Evolutionary conservation across 2,113 vertebrate species (phyloP).

Genomic region (Tamias sibiricus): DNA sequence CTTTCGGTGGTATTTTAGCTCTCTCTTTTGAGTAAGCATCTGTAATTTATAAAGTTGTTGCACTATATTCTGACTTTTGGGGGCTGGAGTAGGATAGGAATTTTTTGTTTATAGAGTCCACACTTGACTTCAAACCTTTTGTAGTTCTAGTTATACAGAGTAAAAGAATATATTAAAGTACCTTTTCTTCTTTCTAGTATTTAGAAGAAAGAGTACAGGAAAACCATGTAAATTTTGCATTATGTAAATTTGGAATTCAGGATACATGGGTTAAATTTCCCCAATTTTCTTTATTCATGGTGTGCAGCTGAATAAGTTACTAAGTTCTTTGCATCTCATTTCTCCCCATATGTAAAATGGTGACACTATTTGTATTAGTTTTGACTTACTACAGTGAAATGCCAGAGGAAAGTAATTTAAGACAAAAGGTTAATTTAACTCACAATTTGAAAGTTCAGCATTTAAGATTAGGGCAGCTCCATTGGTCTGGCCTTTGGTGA

Average conservation of each 20-base stretch:
- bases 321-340: neutral
- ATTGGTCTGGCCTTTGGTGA: neutral
- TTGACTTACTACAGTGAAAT: neutral
- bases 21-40: neutral
- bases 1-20: conserved; percentile 2
- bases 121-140: neutral
- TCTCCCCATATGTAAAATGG: neutral
- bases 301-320: neutral
- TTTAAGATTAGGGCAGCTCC: neutral
- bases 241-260: neutral
- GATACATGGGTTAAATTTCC: neutral
- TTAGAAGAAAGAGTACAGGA: neutral
- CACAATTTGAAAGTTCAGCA: neutral
- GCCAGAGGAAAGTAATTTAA: neutral
- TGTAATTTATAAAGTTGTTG: neutral
- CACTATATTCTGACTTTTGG: neutral
- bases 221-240: neutral
- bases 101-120: conserved; percentile 21
- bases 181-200: neutral
- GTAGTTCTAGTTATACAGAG: neutral
- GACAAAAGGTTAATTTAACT: neutral
- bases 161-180: conserved; percentile 11
- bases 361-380: neutral
- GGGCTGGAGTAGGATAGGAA: neutral
- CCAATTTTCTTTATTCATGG: neutral